A percentile compares a stretch with the other conserved stretches of the same genome.
Evolutionary conservation across 2,888 invertebrate genomes (phyloP).

Genomic region (Plagiodera versicolora): DNA sequence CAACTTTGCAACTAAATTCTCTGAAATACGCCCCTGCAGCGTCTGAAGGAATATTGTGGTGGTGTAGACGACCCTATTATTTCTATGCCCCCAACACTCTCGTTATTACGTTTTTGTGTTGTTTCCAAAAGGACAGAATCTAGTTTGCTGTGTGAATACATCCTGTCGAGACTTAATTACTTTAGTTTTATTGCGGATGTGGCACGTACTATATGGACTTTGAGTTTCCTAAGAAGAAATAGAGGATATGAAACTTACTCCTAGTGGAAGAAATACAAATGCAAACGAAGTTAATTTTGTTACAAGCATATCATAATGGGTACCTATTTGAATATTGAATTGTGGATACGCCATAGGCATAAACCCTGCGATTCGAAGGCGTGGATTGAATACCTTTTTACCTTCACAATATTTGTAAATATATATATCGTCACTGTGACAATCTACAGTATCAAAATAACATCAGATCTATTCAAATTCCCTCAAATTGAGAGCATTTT

Average conservation of each 20-base stretch:
- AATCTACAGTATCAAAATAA: too few relatives aligned
- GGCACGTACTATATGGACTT: conserved; percentile 28
- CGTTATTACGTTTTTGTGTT: conserved; percentile 32
- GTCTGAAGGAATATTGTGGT: conserved; percentile 27
- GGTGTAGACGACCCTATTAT: conserved; percentile 29
- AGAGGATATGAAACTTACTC: not conserved
- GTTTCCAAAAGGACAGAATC: conserved; percentile 26
- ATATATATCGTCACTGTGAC: too few relatives aligned
- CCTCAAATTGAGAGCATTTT: too few relatives aligned
- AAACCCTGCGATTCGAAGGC: too few relatives aligned
- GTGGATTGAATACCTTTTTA: too few relatives aligned
- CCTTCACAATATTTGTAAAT: too few relatives aligned
- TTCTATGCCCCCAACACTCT: conserved; percentile 30
- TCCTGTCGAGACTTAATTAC: conserved; percentile 30
- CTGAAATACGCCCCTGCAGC: conserved; percentile 20
- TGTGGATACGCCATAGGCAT: too few relatives aligned
- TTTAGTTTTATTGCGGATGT: conserved; percentile 30
- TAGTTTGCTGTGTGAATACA: conserved; percentile 32
- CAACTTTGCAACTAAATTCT: conserved; percentile 17
- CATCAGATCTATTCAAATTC: too few relatives aligned
- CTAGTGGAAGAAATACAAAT: not conserved
- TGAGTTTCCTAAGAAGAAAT: conserved; percentile 18
- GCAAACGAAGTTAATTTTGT: not conserved
- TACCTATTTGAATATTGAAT: too few relatives aligned
- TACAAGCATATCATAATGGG: too few relatives aligned